Conservation (phyloP, 2,113 vertebrate species). For the Elephas maximus region DNA sequence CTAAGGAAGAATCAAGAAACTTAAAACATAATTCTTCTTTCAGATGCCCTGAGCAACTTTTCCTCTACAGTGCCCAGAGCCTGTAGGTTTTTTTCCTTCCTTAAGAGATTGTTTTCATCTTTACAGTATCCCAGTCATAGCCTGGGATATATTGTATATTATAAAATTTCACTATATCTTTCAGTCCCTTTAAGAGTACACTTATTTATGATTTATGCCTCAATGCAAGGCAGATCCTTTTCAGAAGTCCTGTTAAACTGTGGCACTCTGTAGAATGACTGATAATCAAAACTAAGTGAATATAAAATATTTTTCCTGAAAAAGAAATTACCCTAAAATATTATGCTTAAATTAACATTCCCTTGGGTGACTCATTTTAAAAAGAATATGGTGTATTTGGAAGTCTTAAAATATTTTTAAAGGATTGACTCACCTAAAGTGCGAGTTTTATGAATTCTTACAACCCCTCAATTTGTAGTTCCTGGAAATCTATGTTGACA, state of each 20-base stretch:
- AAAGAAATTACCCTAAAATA: conserved; percentile 54
- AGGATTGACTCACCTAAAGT: conserved; percentile 36
- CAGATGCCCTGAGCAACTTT: conserved; percentile 7
- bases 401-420: conserved; percentile 57
- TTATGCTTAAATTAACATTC: conserved; percentile 34
- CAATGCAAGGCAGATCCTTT: not conserved
- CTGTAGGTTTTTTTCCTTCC: not conserved
- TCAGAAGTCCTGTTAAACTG: conserved; percentile 40
- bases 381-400: conserved; percentile 55
- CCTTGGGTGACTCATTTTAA: conserved; percentile 49
- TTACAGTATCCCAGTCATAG: not conserved
- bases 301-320: conserved; percentile 56
- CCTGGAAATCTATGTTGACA: not conserved
- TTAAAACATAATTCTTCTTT: conserved; percentile 60
- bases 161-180: not conserved
- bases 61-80: not conserved
- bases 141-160: not conserved
- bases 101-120: not conserved
- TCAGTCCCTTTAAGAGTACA: conserved; percentile 32
- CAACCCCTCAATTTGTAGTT: not conserved
- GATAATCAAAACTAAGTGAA: conserved; percentile 63
- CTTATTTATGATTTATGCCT: conserved; percentile 33
- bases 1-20: conserved; percentile 38
- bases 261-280: not conserved
- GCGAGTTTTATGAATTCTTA: conserved; percentile 17